Evolutionary conservation across 2,797 vertebrate species (phyloP).

Genomic region (Oophaga sylvatica): DNA sequence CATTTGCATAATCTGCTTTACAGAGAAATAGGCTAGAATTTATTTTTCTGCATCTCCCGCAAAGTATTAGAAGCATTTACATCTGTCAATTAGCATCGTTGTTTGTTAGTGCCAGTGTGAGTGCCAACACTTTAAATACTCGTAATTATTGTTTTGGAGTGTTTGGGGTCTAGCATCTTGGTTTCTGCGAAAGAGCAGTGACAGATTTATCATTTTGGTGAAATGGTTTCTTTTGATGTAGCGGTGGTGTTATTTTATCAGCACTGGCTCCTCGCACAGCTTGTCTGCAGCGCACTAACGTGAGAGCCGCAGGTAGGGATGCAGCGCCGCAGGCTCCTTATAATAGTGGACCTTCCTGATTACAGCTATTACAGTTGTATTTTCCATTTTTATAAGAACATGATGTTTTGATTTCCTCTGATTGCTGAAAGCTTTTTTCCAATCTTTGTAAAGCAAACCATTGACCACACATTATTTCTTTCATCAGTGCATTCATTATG

Average conservation of each 20-base stretch:
- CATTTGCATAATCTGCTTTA: conserved; percentile 19
- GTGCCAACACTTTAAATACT: conserved; percentile 8
- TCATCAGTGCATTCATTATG: background rate
- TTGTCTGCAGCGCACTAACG: background rate
- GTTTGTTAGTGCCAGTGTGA: background rate
- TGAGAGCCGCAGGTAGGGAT: background rate
- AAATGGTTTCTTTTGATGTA: background rate
- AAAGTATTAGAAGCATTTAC: background rate
- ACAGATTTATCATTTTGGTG: conserved; percentile 7
- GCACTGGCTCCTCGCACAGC: background rate
- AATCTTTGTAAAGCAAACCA: background rate
- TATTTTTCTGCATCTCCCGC: background rate
- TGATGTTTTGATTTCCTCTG: background rate
- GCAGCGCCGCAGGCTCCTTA: no score
- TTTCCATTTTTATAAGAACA: background rate
- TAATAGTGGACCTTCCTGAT: background rate
- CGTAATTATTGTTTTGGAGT: conserved; percentile 38
- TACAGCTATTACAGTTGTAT: background rate
- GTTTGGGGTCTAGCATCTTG: conserved; percentile 7
- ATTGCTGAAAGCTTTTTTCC: background rate
- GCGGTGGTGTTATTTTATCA: background rate
- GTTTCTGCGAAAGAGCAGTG: background rate
- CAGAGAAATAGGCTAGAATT: background rate
- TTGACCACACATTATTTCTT: background rate
- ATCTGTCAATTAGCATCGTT: conserved; percentile 11